Evolutionary conservation across 2,888 invertebrate species (phyloP).

Genomic region (Gerosis bhagava): DNA sequence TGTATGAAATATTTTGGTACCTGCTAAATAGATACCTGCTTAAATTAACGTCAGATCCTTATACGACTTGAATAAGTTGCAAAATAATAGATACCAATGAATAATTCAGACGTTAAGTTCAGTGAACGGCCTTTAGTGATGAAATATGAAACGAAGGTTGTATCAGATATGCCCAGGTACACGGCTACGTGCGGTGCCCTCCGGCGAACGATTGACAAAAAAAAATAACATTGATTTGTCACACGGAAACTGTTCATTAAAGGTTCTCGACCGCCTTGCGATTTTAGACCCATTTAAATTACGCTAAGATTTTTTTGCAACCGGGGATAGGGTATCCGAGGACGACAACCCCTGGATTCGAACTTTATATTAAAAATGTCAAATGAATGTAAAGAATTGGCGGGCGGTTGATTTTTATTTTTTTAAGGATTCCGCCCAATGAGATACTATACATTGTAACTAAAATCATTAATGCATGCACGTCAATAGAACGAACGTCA

Average conservation of each 20-base stretch:
- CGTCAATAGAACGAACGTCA: too few species aligned
- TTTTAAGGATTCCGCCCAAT: too few species aligned
- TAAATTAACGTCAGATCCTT: constrained; percentile 30
- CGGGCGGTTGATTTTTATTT: too few species aligned
- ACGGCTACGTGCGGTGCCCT: constrained; percentile 50
- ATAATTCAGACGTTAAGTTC: constrained; percentile 52
- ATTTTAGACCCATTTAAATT: constrained; percentile 31
- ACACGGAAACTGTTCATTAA: constrained; percentile 37
- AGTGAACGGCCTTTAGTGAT: constrained; percentile 61
- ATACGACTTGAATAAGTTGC: constrained; percentile 35
- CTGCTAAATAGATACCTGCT: constrained; percentile 18
- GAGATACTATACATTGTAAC: too few species aligned
- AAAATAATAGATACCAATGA: constrained; percentile 39
- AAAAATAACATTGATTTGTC: constrained; percentile 19
- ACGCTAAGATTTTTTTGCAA: constrained; percentile 20
- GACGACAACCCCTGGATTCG: constrained; percentile 15
- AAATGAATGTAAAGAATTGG: too few species aligned
- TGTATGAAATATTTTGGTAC: constrained; percentile 17
- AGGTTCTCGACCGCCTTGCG: constrained; percentile 37
- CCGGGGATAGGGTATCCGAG: constrained; percentile 14
- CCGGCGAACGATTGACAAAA: constrained; percentile 38
- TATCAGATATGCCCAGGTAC: constrained; percentile 56
- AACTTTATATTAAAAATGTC: constrained; percentile 1
- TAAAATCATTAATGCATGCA: too few species aligned
- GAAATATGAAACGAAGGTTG: constrained; percentile 68